These are phyloP conservation scores for Psylliodes chrysocephalus DNA, from an alignment of 2,888 invertebrate species.

Conservation along the genomic window DNA sequence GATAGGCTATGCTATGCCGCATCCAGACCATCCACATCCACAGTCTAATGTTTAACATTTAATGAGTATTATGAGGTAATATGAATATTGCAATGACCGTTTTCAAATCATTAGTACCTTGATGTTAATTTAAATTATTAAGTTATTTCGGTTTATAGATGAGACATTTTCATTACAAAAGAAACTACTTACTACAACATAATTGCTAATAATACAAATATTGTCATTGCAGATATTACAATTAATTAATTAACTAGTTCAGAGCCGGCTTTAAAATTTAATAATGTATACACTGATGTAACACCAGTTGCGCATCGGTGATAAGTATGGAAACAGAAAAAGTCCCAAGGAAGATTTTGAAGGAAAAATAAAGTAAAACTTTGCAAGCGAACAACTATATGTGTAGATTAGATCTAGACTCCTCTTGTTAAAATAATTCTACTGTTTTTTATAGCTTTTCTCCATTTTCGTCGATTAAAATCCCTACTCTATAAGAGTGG, in stretches of 20 bases:
- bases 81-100: conserved; percentile 1
- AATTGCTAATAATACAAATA: not conserved
- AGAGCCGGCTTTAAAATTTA: too few species aligned
- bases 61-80: not conserved
- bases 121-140: not conserved
- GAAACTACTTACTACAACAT: conserved; percentile 4
- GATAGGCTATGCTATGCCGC: conserved; percentile 13
- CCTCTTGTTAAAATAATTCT: too few species aligned
- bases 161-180: conserved; percentile 9
- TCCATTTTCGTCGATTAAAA: too few species aligned
- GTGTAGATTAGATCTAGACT: too few species aligned
- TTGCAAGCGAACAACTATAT: too few species aligned
- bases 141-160: conserved; percentile 1
- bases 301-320: too few species aligned
- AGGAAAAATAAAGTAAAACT: too few species aligned
- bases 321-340: too few species aligned
- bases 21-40: conserved; percentile 7
- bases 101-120: not conserved
- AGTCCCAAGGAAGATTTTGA: too few species aligned
- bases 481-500: too few species aligned
- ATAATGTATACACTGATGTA: too few species aligned
- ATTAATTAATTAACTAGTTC: not conserved
- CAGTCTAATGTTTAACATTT: not conserved
- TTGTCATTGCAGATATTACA: conserved; percentile 15
- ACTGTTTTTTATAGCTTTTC: too few species aligned